These are phyloP conservation scores for Pseudonaja textilis DNA, from an alignment of 2,113 vertebrate genomes.

Conservation along the genomic window DNA sequence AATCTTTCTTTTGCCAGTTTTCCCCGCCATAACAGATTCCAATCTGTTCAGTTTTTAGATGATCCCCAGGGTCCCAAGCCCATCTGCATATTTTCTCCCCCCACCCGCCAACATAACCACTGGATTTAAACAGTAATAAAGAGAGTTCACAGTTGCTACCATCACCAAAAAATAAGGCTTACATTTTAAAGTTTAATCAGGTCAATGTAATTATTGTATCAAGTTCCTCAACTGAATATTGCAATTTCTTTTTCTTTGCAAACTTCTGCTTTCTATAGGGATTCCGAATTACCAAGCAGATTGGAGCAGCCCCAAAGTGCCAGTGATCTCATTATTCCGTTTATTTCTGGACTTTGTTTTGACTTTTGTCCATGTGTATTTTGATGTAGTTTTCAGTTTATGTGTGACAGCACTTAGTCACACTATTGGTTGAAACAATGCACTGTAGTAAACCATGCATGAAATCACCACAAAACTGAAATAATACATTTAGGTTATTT, in stretches of 20 bases:
- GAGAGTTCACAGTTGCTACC: neutral
- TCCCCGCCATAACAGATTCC: neutral
- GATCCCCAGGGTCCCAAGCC: neutral
- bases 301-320: neutral
- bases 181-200: neutral
- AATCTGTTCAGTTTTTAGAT: neutral
- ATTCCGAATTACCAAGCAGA: neutral
- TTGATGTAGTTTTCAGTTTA: neutral
- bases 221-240: accelerated
- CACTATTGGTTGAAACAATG: neutral
- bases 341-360: neutral
- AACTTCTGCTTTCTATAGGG: neutral
- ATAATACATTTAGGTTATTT: neutral
- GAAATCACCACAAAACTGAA: neutral
- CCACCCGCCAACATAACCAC: neutral
- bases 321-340: neutral
- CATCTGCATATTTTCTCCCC: neutral
- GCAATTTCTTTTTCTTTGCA: neutral
- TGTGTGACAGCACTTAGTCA: neutral
- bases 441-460: neutral
- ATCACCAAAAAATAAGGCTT: neutral
- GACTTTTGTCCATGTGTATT: neutral
- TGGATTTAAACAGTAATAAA: neutral
- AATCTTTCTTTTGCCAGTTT: neutral
- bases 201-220: accelerated